A percentile compares a stretch with the other conserved stretches of the same genome.
These are phyloP conservation scores for Karalla daura DNA, from an alignment of 2,797 vertebrate species.

Conservation along the genomic window DNA sequence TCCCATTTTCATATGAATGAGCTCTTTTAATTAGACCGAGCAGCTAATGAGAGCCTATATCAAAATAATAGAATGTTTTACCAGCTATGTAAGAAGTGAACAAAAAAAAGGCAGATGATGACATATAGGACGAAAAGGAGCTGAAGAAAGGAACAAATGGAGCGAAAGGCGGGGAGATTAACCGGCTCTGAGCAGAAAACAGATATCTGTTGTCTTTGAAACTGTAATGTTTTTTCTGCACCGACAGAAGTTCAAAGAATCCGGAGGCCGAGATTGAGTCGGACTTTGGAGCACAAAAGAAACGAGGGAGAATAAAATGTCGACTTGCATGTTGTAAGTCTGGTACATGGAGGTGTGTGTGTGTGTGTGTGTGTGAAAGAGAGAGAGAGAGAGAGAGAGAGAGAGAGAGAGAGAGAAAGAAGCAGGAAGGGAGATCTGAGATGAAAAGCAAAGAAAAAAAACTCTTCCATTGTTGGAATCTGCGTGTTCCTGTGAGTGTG, in stretches of 20 bases:
- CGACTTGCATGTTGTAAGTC: conserved; percentile 58
- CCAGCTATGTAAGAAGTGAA: conserved; percentile 66
- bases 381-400: conserved; percentile 1
- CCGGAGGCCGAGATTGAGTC: conserved; percentile 70
- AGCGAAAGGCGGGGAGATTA: conserved; percentile 66
- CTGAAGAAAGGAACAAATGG: conserved; percentile 50
- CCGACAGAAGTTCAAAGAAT: conserved; percentile 80
- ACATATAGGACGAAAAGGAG: conserved; percentile 66
- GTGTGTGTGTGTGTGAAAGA: conserved; percentile 14
- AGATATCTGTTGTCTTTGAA: conserved; percentile 82
- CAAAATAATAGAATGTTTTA: conserved; percentile 85
- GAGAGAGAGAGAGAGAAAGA: conserved; percentile 33
- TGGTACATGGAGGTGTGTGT: conserved; percentile 10
- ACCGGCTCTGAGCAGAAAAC: conserved; percentile 70
- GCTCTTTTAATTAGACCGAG: conserved; percentile 86
- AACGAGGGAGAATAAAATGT: conserved; percentile 67
- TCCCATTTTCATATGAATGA: conserved; percentile 87
- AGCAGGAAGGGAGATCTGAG: conserved; percentile 67
- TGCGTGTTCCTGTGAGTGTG: conserved; percentile 13
- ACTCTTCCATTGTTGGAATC: conserved; percentile 58
- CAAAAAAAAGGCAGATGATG: conserved; percentile 60
- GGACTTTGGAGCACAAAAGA: conserved; percentile 74
- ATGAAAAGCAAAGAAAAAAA: conserved; percentile 62
- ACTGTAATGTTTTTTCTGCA: conserved; percentile 79
- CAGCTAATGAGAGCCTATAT: conserved; percentile 86